Conservation (phyloP, 2,797 vertebrate genomes). For the Notolepis coatsorum region DNA sequence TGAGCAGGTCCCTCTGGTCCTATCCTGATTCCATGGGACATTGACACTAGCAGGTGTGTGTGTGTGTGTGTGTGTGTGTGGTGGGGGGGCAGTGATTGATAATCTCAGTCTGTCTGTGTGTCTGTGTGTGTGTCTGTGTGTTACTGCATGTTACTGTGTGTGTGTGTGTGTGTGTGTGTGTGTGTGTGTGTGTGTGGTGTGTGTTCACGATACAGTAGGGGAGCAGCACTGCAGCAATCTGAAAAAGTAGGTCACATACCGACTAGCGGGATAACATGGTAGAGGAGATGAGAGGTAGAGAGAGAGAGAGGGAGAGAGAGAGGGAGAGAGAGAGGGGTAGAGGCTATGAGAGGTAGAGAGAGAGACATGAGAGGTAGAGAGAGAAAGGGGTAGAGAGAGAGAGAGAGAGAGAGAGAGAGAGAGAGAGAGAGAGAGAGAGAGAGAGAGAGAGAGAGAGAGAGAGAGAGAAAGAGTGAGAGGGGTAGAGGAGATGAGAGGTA, state of each 20-base stretch:
- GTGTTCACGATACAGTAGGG: slow-evolving; percentile 61
- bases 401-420: background rate
- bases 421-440: background rate
- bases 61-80: slow-evolving; percentile 30
- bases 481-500: too few relatives aligned
- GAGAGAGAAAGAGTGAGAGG: background rate
- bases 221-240: slow-evolving; percentile 76
- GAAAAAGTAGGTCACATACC: slow-evolving; percentile 77
- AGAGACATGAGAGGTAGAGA: background rate
- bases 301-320: background rate
- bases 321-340: background rate
- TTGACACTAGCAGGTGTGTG: too few relatives aligned
- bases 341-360: background rate
- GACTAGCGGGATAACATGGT: slow-evolving; percentile 65
- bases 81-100: slow-evolving; percentile 58
- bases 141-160: too few relatives aligned
- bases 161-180: slow-evolving; percentile 10
- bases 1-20: slow-evolving; percentile 55
- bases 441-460: background rate
- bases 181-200: background rate
- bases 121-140: slow-evolving; percentile 22
- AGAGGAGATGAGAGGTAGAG: slow-evolving; percentile 63
- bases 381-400: too few relatives aligned
- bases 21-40: slow-evolving; percentile 56
- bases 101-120: slow-evolving; percentile 44